Percentiles rank a stretch among this genome's conserved stretches.
phyloP scores from a whole-genome alignment of 2,113 vertebrate genomes.

The Todiramphus chloris region DNA sequence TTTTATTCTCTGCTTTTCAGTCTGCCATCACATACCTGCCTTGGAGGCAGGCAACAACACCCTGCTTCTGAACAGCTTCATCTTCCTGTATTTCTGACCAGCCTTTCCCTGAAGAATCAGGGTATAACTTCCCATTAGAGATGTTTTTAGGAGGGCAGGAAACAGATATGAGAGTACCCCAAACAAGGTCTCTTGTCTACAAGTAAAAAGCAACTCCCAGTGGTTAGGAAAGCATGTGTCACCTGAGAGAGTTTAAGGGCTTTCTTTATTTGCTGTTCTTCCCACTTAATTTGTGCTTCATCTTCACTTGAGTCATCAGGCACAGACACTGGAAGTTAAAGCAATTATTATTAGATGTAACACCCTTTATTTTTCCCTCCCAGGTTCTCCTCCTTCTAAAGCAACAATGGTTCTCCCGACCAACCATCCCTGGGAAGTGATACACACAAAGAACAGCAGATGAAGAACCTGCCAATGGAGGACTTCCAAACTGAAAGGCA shows the following conservation, averaged over 20 bases:
- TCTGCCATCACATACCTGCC: background rate
- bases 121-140: background rate
- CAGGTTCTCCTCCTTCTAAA: background rate
- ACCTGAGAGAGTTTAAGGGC: slow-evolving; percentile 84
- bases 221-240: background rate
- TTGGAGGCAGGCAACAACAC: background rate
- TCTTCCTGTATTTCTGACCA: background rate
- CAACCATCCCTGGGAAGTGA: background rate
- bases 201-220: background rate
- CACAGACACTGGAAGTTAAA: slow-evolving; percentile 68
- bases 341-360: background rate
- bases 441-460: background rate
- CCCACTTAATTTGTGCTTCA: slow-evolving; percentile 84
- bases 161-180: background rate
- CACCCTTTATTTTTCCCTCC: background rate
- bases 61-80: background rate
- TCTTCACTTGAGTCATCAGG: slow-evolving; percentile 73
- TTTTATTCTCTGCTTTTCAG: background rate
- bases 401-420: background rate
- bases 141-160: background rate
- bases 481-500: background rate
- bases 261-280: slow-evolving; percentile 91
- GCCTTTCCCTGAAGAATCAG: background rate
- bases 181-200: background rate
- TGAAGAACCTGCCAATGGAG: background rate